A percentile compares a stretch with the other conserved stretches of the same genome.
Evolutionary conservation across 2,797 vertebrate genomes (phyloP).

Genomic region (Darevskia mixta): DNA sequence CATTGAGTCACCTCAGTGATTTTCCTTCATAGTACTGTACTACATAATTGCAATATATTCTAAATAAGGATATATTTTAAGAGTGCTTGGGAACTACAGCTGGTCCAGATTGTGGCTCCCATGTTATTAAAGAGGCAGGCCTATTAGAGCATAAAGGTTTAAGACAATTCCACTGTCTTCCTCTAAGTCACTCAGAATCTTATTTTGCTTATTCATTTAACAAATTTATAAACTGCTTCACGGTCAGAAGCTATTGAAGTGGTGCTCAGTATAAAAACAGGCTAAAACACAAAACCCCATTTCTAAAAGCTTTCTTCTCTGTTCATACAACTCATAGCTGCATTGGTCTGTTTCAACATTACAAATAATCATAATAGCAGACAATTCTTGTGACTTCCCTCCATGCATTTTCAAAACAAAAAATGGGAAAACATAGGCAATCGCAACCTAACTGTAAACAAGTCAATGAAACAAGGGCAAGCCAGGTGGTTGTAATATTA

Average conservation of each 20-base stretch:
- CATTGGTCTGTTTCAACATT: not conserved
- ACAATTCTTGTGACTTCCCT: not conserved
- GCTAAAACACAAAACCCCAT: no score
- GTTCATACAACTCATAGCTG: not conserved
- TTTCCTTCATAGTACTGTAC: not conserved
- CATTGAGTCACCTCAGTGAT: no score
- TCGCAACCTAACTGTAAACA: not conserved
- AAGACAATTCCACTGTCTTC: not conserved
- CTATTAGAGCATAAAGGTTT: not conserved
- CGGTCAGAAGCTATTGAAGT: no score
- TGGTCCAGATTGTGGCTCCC: not conserved
- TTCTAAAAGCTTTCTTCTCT: not conserved
- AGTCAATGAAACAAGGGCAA: not conserved
- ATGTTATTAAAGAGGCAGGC: not conserved
- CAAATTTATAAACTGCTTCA: no score
- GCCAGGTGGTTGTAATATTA: no score
- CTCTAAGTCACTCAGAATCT: no score
- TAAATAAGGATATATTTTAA: not conserved
- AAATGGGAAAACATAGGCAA: not conserved
- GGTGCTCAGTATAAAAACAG: no score
- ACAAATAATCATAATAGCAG: not conserved
- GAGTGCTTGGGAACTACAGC: not conserved
- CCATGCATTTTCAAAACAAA: not conserved
- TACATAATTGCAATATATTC: not conserved
- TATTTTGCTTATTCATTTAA: no score